Percentiles rank a stretch among this genome's conserved stretches.
Conservation (phyloP, 2,888 invertebrate genomes). For the Deilephila elpenor region DNA sequence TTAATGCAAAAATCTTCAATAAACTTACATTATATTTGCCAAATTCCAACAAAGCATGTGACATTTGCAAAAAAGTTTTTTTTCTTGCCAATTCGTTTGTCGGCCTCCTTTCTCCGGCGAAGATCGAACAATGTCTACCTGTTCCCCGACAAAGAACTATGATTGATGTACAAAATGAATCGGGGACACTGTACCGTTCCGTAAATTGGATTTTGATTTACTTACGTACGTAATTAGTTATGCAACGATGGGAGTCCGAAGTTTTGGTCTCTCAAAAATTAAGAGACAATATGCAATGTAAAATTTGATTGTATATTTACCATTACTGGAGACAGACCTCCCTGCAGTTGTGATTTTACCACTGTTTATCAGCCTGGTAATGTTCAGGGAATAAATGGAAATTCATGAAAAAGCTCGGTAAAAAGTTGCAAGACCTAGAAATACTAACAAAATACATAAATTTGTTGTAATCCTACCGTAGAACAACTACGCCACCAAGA, state of each 20-base stretch:
- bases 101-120: conserved; percentile 29
- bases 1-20: background rate
- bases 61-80: conserved; percentile 16
- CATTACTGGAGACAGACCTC: too few relatives aligned
- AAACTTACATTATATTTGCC: background rate
- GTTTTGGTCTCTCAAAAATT: background rate
- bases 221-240: conserved; percentile 29
- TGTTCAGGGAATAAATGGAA: too few relatives aligned
- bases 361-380: too few relatives aligned
- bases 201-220: conserved; percentile 27
- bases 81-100: conserved; percentile 27
- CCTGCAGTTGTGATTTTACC: too few relatives aligned
- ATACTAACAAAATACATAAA: too few relatives aligned
- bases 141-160: conserved; percentile 49
- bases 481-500: too few relatives aligned
- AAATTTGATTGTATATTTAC: too few relatives aligned
- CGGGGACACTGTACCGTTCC: conserved; percentile 40
- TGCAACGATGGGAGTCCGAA: conserved; percentile 27
- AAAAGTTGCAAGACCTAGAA: too few relatives aligned
- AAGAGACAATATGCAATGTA: background rate
- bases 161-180: conserved; percentile 51
- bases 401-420: too few relatives aligned
- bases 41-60: conserved; percentile 4
- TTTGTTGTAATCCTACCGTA: too few relatives aligned
- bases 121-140: conserved; percentile 46